Conservation (phyloP, 2,797 vertebrate species). For the Melopsittacus undulatus region DNA sequence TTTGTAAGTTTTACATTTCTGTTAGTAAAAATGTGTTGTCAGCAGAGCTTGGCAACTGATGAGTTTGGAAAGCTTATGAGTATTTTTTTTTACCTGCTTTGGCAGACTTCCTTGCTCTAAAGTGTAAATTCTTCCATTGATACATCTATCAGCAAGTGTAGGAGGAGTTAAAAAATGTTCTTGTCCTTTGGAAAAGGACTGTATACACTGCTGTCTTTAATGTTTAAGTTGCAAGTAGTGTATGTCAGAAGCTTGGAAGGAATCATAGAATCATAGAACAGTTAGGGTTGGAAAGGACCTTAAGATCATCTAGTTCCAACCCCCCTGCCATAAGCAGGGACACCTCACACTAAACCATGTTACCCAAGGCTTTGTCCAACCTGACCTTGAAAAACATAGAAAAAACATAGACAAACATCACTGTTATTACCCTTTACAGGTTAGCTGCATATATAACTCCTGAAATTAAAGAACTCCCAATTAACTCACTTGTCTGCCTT, state of each 20-base stretch:
- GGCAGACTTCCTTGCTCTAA: background rate
- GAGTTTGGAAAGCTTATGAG: conserved; percentile 21
- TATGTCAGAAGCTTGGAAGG: background rate
- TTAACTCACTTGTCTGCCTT: background rate
- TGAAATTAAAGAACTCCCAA: background rate
- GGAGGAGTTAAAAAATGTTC: conserved; percentile 19
- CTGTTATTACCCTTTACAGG: background rate
- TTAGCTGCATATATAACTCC: background rate
- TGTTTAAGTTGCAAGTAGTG: background rate
- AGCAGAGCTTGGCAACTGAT: conserved; percentile 8
- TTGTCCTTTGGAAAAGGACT: background rate
- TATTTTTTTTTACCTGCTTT: conserved; percentile 1
- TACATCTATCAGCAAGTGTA: background rate
- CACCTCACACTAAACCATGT: no score
- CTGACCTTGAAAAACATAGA: no score
- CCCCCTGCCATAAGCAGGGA: no score
- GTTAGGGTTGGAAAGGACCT: no score
- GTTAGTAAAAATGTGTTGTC: conserved; percentile 21
- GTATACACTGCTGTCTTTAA: background rate
- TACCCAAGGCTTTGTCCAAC: no score
- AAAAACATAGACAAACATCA: background rate
- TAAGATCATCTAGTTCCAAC: no score
- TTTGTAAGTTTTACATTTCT: background rate
- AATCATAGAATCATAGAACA: background rate
- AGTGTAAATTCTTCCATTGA: conserved; percentile 33